Base-by-base conservation (phyloP, 2,113 vertebrate genomes). In the Odontophorus gujanensis region DNA sequence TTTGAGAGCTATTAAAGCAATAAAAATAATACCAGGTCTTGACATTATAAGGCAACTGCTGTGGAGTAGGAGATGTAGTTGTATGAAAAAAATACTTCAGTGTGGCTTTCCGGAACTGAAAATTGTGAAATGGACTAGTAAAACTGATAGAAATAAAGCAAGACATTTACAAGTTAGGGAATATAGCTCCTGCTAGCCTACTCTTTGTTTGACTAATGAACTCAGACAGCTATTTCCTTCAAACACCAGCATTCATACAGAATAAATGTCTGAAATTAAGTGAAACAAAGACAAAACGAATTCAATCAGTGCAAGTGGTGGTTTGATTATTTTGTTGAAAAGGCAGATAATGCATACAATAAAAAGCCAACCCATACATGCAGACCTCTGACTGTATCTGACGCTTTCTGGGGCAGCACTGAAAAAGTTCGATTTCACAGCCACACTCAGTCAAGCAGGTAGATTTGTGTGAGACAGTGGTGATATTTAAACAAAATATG, bases 181-280 rank as follows among this genome's bases (percentile, higher is more conserved):
- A 90, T 74, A 75, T 4, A 81, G 66, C 36, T 92, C 19, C 72
- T 83, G 50, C 55, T 94, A 87, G 57, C 24, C 85, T 75, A 84
- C 20, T 75, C 12, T 1, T 32, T 42, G 43, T 81, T 75, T 73
- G 91, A 89, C 65, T 85, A 76, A 92, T 47, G 43, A 79, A 81
- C 62, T 66, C 63, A 61, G 30, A 92, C 34, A 76, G 84, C 63
- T 79, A 55, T 67, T 95, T 63, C 81, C 28, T 51, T n/a, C 62
- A 84, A 92, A 89, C 68, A 86, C 81, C 66, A 90, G 78, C 72
- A 92, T 84, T 67, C 81, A 74, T 57, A 89, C 48, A 81, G 75
- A 92, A 94, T 65, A 76, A 85, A 93, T 92, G 86, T 84, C 55
- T 45, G 16, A 72, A 69, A 30, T 30, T 57, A 96, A 90, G 11